phyloP scores from a whole-genome alignment of 2,797 vertebrate species.

The Eurystomus glaucurus region DNA sequence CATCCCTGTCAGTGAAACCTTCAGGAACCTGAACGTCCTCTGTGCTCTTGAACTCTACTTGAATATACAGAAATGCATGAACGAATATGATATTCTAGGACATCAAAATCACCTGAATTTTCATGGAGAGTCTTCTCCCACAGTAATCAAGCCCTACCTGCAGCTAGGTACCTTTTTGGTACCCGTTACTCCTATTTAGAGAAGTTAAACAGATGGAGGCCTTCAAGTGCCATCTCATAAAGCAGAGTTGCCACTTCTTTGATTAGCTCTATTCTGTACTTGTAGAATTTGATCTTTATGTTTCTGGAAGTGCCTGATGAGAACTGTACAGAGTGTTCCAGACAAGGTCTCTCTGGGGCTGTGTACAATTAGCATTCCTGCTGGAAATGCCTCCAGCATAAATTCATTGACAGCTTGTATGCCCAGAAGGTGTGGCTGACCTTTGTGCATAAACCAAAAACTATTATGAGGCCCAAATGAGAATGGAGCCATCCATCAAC shows the following conservation, averaged over 20 bases:
- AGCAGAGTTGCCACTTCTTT: neutral
- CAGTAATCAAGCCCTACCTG: neutral
- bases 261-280: neutral
- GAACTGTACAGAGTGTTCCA: neutral
- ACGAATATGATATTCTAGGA: neutral
- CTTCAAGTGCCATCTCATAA: neutral
- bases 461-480: neutral
- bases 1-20: neutral
- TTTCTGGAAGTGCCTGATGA: neutral
- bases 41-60: neutral
- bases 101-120: neutral
- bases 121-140: neutral
- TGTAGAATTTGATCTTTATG: neutral
- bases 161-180: neutral
- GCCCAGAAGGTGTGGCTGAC: neutral
- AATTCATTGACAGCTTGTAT: neutral
- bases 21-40: neutral
- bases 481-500: neutral
- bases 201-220: neutral
- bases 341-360: neutral
- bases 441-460: neutral
- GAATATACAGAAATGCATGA: neutral
- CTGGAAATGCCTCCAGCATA: constrained; percentile 13
- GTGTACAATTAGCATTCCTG: neutral
- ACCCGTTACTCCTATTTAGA: neutral